phyloP scores from a whole-genome alignment of 2,113 vertebrate genomes.

The Takifugu bimaculatus region DNA sequence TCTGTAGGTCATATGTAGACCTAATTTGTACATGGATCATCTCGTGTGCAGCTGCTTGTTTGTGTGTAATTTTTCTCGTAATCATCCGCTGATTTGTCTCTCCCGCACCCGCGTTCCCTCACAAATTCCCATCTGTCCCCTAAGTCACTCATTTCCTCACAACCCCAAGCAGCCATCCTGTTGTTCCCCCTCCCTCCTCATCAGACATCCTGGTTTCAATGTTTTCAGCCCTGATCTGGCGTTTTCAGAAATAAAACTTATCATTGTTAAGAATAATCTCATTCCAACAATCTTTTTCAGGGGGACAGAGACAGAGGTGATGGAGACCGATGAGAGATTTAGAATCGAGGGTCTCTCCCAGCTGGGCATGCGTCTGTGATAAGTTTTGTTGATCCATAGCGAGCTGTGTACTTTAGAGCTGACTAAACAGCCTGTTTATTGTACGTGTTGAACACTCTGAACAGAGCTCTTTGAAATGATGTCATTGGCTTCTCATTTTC shows the following conservation, averaged over 20 bases:
- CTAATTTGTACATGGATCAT: neutral
- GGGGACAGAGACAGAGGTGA: neutral
- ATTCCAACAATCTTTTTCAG: slow-evolving; percentile 8
- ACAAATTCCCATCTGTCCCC: slow-evolving; percentile 27
- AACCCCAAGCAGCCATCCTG: slow-evolving; percentile 65
- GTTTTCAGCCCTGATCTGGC: slow-evolving; percentile 20
- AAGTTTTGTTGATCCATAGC: slow-evolving; percentile 34
- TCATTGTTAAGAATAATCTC: slow-evolving; percentile 17
- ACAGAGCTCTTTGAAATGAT: slow-evolving; percentile 67
- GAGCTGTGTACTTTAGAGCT: slow-evolving; percentile 24
- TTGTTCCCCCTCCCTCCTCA: slow-evolving; percentile 33
- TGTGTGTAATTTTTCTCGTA: neutral
- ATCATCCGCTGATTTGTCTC: slow-evolving; percentile 23
- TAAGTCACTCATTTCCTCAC: slow-evolving; percentile 61
- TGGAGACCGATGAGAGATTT: slow-evolving; percentile 24
- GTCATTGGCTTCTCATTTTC: slow-evolving; percentile 67
- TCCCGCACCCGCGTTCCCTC: slow-evolving; percentile 13
- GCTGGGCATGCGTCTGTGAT: slow-evolving; percentile 27
- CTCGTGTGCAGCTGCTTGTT: neutral
- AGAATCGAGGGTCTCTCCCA: slow-evolving; percentile 3
- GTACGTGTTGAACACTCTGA: slow-evolving; percentile 35
- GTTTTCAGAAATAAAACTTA: slow-evolving; percentile 8
- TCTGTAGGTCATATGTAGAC: slow-evolving; percentile 5
- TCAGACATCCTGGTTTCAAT: slow-evolving; percentile 64
- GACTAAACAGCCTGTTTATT: slow-evolving; percentile 10